A percentile compares a stretch with the other conserved stretches of the same genome.
phyloP scores from a whole-genome alignment of 2,888 invertebrate species.

The Drosophila anomelani region DNA sequence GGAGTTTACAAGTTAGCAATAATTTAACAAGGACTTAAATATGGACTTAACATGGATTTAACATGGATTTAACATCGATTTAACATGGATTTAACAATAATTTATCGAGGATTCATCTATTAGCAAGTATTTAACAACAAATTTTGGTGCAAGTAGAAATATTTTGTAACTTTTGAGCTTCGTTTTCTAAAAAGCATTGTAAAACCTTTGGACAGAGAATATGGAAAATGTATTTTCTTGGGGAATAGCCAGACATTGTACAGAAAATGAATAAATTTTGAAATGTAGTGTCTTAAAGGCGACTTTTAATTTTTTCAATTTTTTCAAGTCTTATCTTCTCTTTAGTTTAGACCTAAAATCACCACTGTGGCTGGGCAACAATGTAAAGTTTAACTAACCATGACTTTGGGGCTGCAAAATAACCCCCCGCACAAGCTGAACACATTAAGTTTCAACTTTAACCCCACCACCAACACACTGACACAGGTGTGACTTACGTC shows the following conservation, averaged over 20 bases:
- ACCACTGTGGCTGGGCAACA: conserved; percentile 17
- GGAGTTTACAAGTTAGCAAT: too few species aligned
- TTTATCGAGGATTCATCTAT: too few species aligned
- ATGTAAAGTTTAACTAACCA: conserved; percentile 24
- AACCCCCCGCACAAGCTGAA: conserved; percentile 41
- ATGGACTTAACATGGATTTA: too few species aligned
- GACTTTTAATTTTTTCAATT: not conserved
- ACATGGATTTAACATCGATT: not conserved
- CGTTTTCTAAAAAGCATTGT: not conserved
- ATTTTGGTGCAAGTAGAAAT: too few species aligned
- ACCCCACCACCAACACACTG: conserved; percentile 30
- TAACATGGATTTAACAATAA: not conserved
- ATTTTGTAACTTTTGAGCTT: not conserved
- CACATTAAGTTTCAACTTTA: conserved; percentile 59
- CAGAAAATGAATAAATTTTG: not conserved
- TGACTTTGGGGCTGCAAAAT: conserved; percentile 42
- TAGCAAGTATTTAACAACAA: not conserved
- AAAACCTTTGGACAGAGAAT: not conserved
- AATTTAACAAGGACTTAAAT: too few species aligned
- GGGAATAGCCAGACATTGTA: too few species aligned
- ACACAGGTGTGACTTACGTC: conserved; percentile 49
- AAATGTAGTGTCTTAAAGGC: not conserved
- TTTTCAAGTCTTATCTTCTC: too few species aligned
- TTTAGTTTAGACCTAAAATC: not conserved
- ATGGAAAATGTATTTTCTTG: not conserved